Percentiles rank a stretch among this genome's conserved stretches.
phyloP scores from a whole-genome alignment of 2,113 vertebrate species.

The Ptilorrhoa leucosticta region DNA sequence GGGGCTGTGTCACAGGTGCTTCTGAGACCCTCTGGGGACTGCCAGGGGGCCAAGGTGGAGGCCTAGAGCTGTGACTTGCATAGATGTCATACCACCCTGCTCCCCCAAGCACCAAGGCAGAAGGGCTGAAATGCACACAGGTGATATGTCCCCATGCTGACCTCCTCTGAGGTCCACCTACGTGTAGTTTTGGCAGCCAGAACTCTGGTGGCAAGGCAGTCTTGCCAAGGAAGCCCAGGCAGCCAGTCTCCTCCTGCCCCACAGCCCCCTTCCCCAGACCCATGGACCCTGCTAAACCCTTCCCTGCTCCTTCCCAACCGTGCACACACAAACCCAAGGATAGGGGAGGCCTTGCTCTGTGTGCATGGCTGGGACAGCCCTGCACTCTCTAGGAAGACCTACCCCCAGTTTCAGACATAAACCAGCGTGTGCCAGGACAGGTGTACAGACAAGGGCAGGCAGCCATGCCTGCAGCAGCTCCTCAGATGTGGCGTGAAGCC shows the following conservation, averaged over 20 bases:
- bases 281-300: neutral
- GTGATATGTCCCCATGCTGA: neutral
- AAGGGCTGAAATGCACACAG: neutral
- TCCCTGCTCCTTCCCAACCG: neutral
- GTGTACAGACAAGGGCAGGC: neutral
- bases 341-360: neutral
- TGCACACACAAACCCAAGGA: neutral
- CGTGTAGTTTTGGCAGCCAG: neutral
- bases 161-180: neutral
- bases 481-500: neutral
- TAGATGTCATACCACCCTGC: neutral
- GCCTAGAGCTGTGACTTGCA: neutral
- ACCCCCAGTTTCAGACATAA: neutral
- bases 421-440: neutral
- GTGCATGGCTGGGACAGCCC: neutral
- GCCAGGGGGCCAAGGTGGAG: neutral
- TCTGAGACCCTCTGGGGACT: neutral
- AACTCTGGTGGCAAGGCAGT: neutral
- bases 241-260: neutral
- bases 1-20: neutral
- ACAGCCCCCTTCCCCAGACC: accelerated
- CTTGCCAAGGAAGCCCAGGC: neutral
- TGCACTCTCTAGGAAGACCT: neutral
- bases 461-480: neutral
- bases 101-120: neutral